Conservation (phyloP, 2,113 vertebrate species). For the Tenebrosternarchus preto region DNA sequence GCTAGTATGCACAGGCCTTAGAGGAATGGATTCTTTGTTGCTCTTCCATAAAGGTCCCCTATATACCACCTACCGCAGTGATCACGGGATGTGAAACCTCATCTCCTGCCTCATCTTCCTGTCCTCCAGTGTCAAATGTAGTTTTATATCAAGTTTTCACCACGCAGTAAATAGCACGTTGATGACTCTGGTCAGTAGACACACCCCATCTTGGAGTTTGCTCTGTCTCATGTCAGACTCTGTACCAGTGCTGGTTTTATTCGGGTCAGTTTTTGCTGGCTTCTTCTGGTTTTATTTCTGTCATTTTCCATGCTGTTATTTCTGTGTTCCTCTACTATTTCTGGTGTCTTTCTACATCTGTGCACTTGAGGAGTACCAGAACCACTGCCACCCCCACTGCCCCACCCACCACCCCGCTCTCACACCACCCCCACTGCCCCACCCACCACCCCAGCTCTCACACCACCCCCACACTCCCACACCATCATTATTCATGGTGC, state of each 20-base stretch:
- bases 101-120: background rate
- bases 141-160: too few relatives aligned
- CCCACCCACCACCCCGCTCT: too few relatives aligned
- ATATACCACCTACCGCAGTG: background rate
- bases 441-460: background rate
- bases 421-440: background rate
- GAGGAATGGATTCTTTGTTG: too few relatives aligned
- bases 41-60: background rate
- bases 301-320: constrained; percentile 24
- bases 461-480: too few relatives aligned
- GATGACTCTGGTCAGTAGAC: background rate
- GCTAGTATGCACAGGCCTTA: too few relatives aligned
- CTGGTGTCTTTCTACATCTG: background rate
- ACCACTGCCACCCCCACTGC: background rate
- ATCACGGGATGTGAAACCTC: constrained; percentile 13
- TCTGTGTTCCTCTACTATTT: constrained; percentile 21
- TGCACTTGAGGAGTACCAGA: constrained; percentile 8
- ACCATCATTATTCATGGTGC: constrained; percentile 14
- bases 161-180: background rate
- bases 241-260: background rate
- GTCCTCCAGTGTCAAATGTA: background rate
- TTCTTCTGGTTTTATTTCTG: constrained; percentile 13
- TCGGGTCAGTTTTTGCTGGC: background rate
- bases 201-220: background rate
- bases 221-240: background rate